A percentile compares a stretch with the other conserved stretches of the same genome.
These are phyloP conservation scores for Mandrillus leucophaeus DNA, from an alignment of 2,113 vertebrate species.

Conservation along the genomic window DNA sequence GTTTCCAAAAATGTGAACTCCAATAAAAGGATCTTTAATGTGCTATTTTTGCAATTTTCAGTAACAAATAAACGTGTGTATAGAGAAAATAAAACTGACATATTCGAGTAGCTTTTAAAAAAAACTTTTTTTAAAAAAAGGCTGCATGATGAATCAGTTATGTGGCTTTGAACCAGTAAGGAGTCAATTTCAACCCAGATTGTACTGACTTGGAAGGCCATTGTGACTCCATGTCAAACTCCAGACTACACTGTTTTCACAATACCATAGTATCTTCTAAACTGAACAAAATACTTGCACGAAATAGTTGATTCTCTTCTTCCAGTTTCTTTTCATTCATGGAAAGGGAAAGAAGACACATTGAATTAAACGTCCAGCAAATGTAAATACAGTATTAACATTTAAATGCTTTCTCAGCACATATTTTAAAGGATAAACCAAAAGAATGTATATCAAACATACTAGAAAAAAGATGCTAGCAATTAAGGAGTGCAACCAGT, in stretches of 20 bases:
- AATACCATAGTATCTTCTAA: background rate
- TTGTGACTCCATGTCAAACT: background rate
- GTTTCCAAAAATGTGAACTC: no score
- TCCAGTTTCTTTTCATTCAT: constrained; percentile 40
- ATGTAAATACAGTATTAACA: background rate
- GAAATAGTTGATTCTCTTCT: constrained; percentile 7
- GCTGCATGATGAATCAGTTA: background rate
- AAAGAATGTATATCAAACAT: background rate
- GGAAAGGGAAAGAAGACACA: background rate
- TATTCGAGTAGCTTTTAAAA: no score
- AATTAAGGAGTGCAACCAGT: background rate
- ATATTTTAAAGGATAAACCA: background rate
- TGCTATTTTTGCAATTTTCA: no score
- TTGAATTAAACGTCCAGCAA: constrained; percentile 15
- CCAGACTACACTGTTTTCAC: background rate
- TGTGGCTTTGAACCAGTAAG: background rate
- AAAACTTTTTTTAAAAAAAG: background rate
- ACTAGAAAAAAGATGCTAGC: background rate
- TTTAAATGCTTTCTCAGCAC: background rate
- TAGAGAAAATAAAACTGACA: no score
- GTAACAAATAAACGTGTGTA: no score
- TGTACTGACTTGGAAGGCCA: background rate
- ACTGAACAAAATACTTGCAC: background rate
- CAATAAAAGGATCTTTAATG: no score
- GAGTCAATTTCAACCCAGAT: background rate